phyloP scores from a whole-genome alignment of 2,888 invertebrate genomes.

The Eupithecia insigniata region DNA sequence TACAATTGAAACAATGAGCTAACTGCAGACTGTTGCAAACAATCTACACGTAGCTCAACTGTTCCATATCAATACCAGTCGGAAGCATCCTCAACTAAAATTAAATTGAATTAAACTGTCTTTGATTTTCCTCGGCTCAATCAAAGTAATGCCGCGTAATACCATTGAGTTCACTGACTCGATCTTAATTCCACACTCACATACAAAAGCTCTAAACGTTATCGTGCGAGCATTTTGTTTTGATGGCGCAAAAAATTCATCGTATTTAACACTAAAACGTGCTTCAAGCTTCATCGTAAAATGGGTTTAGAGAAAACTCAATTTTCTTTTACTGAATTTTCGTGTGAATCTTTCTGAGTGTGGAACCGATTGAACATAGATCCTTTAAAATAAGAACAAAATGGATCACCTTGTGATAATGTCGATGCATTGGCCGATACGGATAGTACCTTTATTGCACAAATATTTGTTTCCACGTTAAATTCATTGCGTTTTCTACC shows the following conservation, averaged over 20 bases:
- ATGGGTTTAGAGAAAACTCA: slow-evolving; percentile 10
- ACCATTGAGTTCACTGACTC: slow-evolving; percentile 31
- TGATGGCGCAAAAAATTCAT: slow-evolving; percentile 20
- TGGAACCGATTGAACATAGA: slow-evolving; percentile 4
- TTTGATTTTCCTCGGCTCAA: slow-evolving; percentile 35
- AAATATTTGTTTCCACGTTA: background rate
- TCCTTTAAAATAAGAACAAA: slow-evolving; percentile 3
- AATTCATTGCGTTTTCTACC: background rate
- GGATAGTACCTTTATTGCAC: background rate
- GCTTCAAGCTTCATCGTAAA: slow-evolving; percentile 21
- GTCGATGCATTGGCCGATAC: slow-evolving; percentile 6
- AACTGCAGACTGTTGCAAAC: too few species aligned
- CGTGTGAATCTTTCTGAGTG: slow-evolving; percentile 4
- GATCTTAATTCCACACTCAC: slow-evolving; percentile 33
- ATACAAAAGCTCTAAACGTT: slow-evolving; percentile 28
- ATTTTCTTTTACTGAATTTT: slow-evolving; percentile 12
- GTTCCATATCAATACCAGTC: too few species aligned
- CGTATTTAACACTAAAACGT: slow-evolving; percentile 28
- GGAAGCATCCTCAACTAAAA: too few species aligned
- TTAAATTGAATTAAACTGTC: too few species aligned
- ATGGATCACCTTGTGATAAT: background rate
- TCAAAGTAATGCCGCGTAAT: slow-evolving; percentile 33
- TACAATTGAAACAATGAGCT: too few species aligned
- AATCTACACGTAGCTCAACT: too few species aligned
- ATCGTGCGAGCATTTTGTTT: slow-evolving; percentile 30